Base-by-base conservation (phyloP, 2,888 invertebrate species). In the Acrobasis consociella region DNA sequence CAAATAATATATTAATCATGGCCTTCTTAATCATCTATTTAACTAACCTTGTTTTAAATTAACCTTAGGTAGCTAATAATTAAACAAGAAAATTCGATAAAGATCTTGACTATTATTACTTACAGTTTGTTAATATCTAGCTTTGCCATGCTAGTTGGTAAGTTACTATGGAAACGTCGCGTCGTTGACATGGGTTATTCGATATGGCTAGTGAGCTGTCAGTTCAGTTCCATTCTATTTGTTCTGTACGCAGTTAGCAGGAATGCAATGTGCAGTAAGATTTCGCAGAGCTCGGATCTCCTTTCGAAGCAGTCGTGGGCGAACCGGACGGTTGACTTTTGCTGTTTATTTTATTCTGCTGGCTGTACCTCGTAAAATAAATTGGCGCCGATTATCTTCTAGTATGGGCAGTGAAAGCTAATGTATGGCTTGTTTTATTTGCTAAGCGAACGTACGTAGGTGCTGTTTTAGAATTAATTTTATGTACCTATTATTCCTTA, bases 341-440 rank as follows among this genome's bases (percentile, higher is more conserved):
- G 74, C 73, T 76, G 74, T 76, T 78, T 77, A 67, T 77, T 73
- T 73, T 70, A 71, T 65, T 64, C 60, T 42, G 60, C 51, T 60
- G 50, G 39, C 51, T 38, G 59, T 49, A 16, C 50, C 62, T 67
- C 72, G 78, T 77, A 71, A 74, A 77, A 75, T 72, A 69, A 72
- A 77, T 77, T 71, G 74, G 66, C 68, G 73, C 67, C 76, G 72
- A 74, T 73, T 75, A 77, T 70, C 69, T 59, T 66, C 66, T 69
- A 65, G 73, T 73, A 74, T 72, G 74, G 75, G 80, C 60, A 60
- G 53, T 70, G 78, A 80, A 80, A 81, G 78, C 68, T 66, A 67
- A 66, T 64, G 58, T 52, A 60, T 53, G 63, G 62, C 63, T 70
- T 66, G 67, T 62, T 68, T 69, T 65, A 70, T 65, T 56, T 62